Percentiles rank a stretch among this genome's conserved stretches.
Evolutionary conservation across 2,797 vertebrate species (phyloP).

Genomic region (Toxotes lorentzi): DNA sequence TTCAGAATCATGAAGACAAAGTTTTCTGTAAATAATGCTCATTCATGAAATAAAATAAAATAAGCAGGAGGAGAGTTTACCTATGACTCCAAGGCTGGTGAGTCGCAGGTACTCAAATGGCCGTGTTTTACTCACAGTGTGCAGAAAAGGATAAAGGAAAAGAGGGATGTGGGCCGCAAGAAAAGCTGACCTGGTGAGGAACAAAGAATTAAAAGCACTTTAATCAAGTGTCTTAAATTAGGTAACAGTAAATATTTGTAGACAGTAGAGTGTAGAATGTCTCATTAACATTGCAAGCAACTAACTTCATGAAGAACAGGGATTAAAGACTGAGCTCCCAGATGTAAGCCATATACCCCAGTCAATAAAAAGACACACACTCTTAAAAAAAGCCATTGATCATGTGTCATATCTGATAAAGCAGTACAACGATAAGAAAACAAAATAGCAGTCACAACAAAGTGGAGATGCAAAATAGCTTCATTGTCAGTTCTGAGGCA

Average conservation of each 20-base stretch:
- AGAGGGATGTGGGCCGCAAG: slow-evolving; percentile 82
- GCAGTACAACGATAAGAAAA: neutral
- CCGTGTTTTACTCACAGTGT: slow-evolving; percentile 98
- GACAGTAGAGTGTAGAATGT: neutral
- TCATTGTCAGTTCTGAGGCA: neutral
- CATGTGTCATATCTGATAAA: neutral
- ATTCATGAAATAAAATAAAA: neutral
- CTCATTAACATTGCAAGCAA: neutral
- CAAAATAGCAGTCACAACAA: neutral
- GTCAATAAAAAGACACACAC: neutral
- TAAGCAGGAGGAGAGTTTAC: slow-evolving; percentile 72
- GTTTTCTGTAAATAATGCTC: neutral
- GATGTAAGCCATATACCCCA: neutral
- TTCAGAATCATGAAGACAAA: neutral
- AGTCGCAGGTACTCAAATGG: slow-evolving; percentile 98
- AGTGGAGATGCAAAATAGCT: neutral
- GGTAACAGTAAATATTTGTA: neutral
- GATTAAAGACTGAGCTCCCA: neutral
- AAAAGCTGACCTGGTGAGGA: slow-evolving; percentile 89
- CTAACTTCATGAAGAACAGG: neutral
- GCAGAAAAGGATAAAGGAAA: slow-evolving; percentile 96
- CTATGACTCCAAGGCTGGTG: slow-evolving; percentile 97
- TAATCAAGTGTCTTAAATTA: neutral
- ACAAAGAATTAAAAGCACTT: slow-evolving; percentile 7
- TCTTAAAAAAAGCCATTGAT: neutral